phyloP scores from a whole-genome alignment of 2,888 invertebrate genomes.

The Tipula helvola region DNA sequence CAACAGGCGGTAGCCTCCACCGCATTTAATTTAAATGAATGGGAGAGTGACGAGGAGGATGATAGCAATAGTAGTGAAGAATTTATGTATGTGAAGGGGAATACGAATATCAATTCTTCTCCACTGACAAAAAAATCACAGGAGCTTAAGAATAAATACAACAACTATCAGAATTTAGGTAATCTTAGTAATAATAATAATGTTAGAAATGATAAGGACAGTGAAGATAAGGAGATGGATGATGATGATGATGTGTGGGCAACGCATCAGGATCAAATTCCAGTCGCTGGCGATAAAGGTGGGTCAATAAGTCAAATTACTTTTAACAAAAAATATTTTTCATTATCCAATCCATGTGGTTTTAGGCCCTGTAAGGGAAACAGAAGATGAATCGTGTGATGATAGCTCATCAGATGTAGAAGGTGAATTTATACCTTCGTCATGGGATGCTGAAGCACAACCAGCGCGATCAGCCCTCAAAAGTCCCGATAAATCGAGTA shows the following conservation, averaged over 20 bases:
- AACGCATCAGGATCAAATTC: constrained; percentile 16
- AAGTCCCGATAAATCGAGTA: constrained; percentile 35
- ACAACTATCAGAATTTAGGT: background rate
- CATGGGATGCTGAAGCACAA: constrained; percentile 66
- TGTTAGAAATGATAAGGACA: background rate
- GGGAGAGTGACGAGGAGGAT: constrained; percentile 30
- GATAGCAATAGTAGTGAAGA: constrained; percentile 28
- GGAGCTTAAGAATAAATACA: constrained; percentile 8
- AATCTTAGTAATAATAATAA: background rate
- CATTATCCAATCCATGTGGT: constrained; percentile 13
- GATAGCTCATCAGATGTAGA: constrained; percentile 46
- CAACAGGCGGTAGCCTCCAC: constrained; percentile 11
- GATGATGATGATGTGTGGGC: constrained; percentile 16
- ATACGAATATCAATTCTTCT: constrained; percentile 12
- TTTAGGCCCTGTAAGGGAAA: constrained; percentile 18
- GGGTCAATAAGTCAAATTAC: too few species aligned
- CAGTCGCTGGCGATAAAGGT: constrained; percentile 8
- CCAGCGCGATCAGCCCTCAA: constrained; percentile 63
- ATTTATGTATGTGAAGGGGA: constrained; percentile 24
- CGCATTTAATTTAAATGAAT: constrained; percentile 19
- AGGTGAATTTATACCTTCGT: constrained; percentile 64
- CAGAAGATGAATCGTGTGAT: constrained; percentile 21
- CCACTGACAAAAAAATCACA: constrained; percentile 4
- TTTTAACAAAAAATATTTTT: background rate
- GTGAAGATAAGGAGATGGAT: background rate